phyloP scores from a whole-genome alignment of 2,113 vertebrate genomes.

The Meriones unguiculatus region DNA sequence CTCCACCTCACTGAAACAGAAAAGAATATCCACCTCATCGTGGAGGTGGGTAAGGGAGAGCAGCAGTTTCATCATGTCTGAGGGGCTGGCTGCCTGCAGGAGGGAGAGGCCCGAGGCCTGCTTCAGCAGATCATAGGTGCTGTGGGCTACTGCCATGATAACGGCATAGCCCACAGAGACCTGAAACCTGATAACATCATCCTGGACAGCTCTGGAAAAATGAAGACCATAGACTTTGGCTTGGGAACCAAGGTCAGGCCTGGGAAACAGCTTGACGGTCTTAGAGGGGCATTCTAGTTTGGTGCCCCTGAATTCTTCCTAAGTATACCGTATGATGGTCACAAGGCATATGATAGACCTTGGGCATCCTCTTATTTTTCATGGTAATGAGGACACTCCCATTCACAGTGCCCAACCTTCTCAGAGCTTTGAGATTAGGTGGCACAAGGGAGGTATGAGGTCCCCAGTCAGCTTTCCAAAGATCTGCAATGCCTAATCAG shows the following conservation, averaged over 20 bases:
- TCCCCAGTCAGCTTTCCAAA: not conserved
- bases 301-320: not conserved
- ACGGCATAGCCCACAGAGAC: not conserved
- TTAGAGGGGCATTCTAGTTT: not conserved
- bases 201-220: fast-evolving
- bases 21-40: not conserved
- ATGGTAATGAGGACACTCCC: not conserved
- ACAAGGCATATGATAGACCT: not conserved
- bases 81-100: fast-evolving
- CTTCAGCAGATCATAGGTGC: not conserved
- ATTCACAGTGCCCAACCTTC: not conserved
- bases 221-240: not conserved
- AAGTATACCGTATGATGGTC: not conserved
- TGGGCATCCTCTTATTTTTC: not conserved
- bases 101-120: not conserved
- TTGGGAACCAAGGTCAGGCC: not conserved
- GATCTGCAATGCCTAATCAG: not conserved
- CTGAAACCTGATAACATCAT: not conserved
- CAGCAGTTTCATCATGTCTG: not conserved
- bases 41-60: not conserved
- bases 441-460: not conserved
- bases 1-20: not conserved
- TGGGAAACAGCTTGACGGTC: not conserved
- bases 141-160: not conserved
- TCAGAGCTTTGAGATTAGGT: fast-evolving